A percentile compares a stretch with the other conserved stretches of the same genome.
Evolutionary conservation across 2,888 invertebrate species (phyloP).

Genomic region (Amiota communis): DNA sequence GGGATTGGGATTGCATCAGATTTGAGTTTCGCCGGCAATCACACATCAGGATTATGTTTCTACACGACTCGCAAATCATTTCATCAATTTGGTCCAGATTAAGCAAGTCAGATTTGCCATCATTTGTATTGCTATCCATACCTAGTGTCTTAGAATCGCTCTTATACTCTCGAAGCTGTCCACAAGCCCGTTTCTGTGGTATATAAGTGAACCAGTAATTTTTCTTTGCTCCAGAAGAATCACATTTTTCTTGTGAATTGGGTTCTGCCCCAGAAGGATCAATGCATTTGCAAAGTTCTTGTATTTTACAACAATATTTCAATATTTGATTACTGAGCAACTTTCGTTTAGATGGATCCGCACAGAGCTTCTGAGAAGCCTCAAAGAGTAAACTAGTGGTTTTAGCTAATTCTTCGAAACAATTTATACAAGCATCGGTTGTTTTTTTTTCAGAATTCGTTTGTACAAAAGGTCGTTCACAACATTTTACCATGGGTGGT

Average conservation of each 20-base stretch:
- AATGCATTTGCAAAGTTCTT: background rate
- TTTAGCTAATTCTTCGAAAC: background rate
- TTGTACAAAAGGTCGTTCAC: background rate
- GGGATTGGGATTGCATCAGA: too few relatives aligned
- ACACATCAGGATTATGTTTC: conserved; percentile 1
- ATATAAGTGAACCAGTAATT: too few relatives aligned
- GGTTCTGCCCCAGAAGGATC: background rate
- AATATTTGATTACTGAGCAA: background rate
- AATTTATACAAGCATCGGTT: background rate
- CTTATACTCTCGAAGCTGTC: too few relatives aligned
- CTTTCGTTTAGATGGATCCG: background rate
- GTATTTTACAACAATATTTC: background rate
- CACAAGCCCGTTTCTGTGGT: too few relatives aligned
- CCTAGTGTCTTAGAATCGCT: too few relatives aligned
- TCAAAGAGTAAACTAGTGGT: background rate
- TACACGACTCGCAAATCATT: conserved; percentile 7
- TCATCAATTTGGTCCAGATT: conserved; percentile 8
- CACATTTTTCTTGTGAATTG: background rate
- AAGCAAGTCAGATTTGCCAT: too few relatives aligned
- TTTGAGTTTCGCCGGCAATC: background rate
- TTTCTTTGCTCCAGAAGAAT: background rate
- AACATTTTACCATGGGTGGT: background rate
- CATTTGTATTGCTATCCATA: too few relatives aligned
- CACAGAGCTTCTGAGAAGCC: background rate
- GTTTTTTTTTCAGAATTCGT: too few relatives aligned